A percentile compares a stretch with the other conserved stretches of the same genome.
Evolutionary conservation across 2,113 vertebrate species (phyloP).

Genomic region (Miniopterus natalensis): DNA sequence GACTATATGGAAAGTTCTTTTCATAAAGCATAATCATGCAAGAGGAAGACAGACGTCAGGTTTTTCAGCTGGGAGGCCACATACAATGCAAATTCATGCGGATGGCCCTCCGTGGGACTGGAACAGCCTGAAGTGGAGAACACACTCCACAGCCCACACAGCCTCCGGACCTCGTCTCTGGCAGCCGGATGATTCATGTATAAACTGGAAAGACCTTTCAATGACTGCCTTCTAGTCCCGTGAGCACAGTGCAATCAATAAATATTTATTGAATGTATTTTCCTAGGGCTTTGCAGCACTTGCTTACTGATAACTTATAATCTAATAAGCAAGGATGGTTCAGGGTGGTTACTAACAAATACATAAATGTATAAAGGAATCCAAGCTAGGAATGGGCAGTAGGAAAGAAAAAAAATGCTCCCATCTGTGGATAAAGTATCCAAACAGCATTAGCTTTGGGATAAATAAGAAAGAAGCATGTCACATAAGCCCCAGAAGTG

Average conservation of each 20-base stretch:
- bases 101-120: accelerated
- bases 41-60: background rate
- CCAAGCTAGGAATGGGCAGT: background rate
- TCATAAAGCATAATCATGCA: slow-evolving; percentile 3
- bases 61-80: slow-evolving; percentile 23
- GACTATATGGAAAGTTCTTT: background rate
- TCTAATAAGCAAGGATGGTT: slow-evolving; percentile 67
- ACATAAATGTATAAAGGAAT: slow-evolving; percentile 1
- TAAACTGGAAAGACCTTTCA: slow-evolving; percentile 52
- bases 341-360: slow-evolving; percentile 36
- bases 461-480: background rate
- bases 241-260: slow-evolving; percentile 60
- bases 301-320: slow-evolving; percentile 55
- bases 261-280: slow-evolving; percentile 77
- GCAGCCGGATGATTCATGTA: slow-evolving; percentile 60
- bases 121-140: background rate
- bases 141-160: background rate
- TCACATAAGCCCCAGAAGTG: background rate
- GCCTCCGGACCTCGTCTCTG: slow-evolving; percentile 16
- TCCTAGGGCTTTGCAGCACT: slow-evolving; percentile 62
- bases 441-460: background rate
- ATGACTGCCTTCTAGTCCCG: slow-evolving; percentile 48
- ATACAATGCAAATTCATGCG: slow-evolving; percentile 37
- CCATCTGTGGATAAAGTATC: background rate
- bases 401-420: slow-evolving; percentile 1